A percentile compares a stretch with the other conserved stretches of the same genome.
phyloP scores from a whole-genome alignment of 2,888 invertebrate genomes.

The Opisthograptis luteolata region DNA sequence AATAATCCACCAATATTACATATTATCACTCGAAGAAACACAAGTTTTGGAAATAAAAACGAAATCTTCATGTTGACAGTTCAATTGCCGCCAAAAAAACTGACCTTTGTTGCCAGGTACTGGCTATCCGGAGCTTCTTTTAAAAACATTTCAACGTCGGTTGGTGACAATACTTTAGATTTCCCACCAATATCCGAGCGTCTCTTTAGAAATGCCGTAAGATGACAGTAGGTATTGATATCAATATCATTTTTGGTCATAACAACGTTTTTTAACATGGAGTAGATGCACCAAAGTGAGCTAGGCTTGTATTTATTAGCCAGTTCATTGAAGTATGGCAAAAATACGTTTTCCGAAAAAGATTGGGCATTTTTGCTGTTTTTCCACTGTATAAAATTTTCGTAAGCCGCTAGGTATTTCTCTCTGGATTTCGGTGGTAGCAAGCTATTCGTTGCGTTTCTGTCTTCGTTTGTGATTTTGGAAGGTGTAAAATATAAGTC shows the following conservation, averaged over 20 bases:
- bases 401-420: no score
- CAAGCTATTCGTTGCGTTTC: no score
- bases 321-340: constrained; percentile 30
- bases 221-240: constrained; percentile 23
- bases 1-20: no score
- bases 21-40: no score
- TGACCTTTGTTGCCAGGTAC: constrained; percentile 28
- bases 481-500: no score
- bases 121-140: constrained; percentile 31
- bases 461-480: no score
- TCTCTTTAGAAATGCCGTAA: constrained; percentile 26
- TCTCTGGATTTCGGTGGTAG: no score
- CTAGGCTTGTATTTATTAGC: constrained; percentile 19
- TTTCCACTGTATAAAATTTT: constrained; percentile 28
- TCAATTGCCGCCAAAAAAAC: no score
- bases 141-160: constrained; percentile 31
- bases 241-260: constrained; percentile 25
- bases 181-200: constrained; percentile 21
- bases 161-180: constrained; percentile 28
- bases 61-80: no score
- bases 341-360: constrained; percentile 29
- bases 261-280: constrained; percentile 33
- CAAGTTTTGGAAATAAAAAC: no score
- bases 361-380: constrained; percentile 11
- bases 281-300: constrained; percentile 28